Conservation (phyloP, 2,888 invertebrate genomes). For the Petrolisthes cinctipes region DNA sequence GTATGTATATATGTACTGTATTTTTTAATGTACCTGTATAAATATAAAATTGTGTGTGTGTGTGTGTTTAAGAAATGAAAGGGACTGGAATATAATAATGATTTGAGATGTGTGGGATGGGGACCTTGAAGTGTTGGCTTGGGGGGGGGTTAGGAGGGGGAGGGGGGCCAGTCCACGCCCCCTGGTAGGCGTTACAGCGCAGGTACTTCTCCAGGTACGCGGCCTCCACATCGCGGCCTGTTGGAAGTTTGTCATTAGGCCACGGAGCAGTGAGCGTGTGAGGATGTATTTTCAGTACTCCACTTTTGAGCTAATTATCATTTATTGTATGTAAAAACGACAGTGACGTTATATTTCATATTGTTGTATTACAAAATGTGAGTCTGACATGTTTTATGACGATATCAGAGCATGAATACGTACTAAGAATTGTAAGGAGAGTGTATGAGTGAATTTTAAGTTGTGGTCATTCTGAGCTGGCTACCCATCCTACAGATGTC, state of each 20-base stretch:
- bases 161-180: conserved; percentile 41
- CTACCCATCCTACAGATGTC: too few relatives aligned
- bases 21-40: conserved; percentile 35
- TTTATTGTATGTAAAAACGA: not conserved
- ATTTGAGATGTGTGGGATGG: conserved; percentile 39
- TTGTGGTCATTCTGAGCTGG: too few relatives aligned
- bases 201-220: conserved; percentile 62
- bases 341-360: not conserved
- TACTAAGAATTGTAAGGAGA: too few relatives aligned
- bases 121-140: conserved; percentile 15
- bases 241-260: not conserved
- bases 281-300: too few relatives aligned
- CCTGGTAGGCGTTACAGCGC: conserved; percentile 58
- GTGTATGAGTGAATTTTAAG: too few relatives aligned
- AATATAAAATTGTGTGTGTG: conserved; percentile 32
- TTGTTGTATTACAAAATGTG: too few relatives aligned
- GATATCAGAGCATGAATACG: too few relatives aligned
- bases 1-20: not conserved
- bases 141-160: conserved; percentile 29
- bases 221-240: conserved; percentile 56
- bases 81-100: conserved; percentile 17
- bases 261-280: too few relatives aligned
- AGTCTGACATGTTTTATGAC: too few relatives aligned
- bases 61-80: not conserved
- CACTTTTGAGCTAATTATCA: too few relatives aligned